Percentiles rank a stretch among this genome's conserved stretches.
Conservation (phyloP, 2,888 invertebrate genomes). For the Oscheius sp. region DNA sequence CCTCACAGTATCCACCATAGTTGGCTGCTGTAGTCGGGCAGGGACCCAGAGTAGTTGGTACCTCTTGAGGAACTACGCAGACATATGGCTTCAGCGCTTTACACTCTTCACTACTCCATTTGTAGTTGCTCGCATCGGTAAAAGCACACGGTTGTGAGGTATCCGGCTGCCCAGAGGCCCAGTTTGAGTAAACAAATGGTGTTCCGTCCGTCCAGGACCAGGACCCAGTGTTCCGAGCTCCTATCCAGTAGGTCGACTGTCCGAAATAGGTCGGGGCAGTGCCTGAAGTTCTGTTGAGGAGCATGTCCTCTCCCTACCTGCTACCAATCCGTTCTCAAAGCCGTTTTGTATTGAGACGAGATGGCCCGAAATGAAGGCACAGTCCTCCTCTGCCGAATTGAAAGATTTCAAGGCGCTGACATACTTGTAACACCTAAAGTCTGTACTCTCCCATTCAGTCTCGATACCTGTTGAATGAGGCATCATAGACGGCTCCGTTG, state of each 20-base stretch:
- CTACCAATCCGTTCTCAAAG: constrained; percentile 28
- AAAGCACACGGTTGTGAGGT: constrained; percentile 2
- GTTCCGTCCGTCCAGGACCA: constrained; percentile 31
- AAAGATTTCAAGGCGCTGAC: constrained; percentile 2
- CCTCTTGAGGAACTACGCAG: constrained; percentile 23
- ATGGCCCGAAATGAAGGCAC: constrained; percentile 19
- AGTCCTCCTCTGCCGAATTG: constrained; percentile 13
- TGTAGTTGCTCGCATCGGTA: neutral
- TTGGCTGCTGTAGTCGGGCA: constrained; percentile 8
- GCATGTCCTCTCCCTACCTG: neutral
- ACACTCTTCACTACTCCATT: constrained; percentile 8
- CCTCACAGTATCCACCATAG: constrained; percentile 10
- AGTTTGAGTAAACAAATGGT: constrained; percentile 16
- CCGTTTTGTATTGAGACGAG: constrained; percentile 27
- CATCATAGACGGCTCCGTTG: constrained; percentile 13
- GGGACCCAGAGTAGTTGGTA: constrained; percentile 20
- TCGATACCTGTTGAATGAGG: constrained; percentile 14
- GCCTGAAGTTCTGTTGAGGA: neutral
- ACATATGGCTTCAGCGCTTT: constrained; percentile 3
- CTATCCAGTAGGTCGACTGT: constrained; percentile 15
- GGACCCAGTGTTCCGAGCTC: neutral
- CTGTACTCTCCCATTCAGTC: neutral
- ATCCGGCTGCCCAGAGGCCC: constrained; percentile 19
- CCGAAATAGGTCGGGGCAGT: constrained; percentile 16
- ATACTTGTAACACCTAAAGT: constrained; percentile 24